Base-by-base conservation (phyloP, 2,888 invertebrate genomes). In the Copidosoma aretas region DNA sequence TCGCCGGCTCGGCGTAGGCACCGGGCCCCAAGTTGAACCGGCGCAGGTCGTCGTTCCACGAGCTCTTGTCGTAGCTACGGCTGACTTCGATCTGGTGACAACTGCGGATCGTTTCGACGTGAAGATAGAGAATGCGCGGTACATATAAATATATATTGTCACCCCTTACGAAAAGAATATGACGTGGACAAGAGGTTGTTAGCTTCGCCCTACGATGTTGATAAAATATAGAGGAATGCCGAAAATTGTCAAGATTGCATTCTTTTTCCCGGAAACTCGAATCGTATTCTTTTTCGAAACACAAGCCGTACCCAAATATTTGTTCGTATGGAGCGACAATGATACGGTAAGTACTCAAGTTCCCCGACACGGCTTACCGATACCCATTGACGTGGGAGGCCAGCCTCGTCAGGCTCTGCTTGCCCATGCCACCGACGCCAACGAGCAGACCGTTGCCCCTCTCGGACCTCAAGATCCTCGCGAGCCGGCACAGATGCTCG, bases 71-170 rank as follows among this genome's bases (percentile, higher is more conserved):
- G 81, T 96, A 96, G 74, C 91, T 93, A 63, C 94, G 88, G 58
- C 91, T 91, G 63, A 97, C 84, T 83, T 95, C 94, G 83, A 96
- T 94, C 83, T 95, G 94, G 86, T 91, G 91, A 79, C 94, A 95
- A 75, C 92, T 91, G 32, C 8, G 32, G 8, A n/a, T n/a, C n/a
- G n/a, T n/a, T n/a, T 32, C 32, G 4, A 32, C 32, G 32, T 8
- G 32, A 32, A n/a, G n/a, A n/a, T n/a, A n/a, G n/a, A n/a, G n/a
- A n/a, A n/a, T n/a, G n/a, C n/a, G n/a, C n/a, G n/a, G n/a, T n/a
- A n/a, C n/a, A n/a, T n/a, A n/a, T n/a, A n/a, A n/a, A n/a, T n/a
- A n/a, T n/a, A n/a, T n/a, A n/a, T n/a, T n/a, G n/a, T n/a, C n/a
- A n/a, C n/a, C n/a, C n/a, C n/a, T n/a, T n/a, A n/a, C n/a, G n/a